Evolutionary conservation across 2,797 vertebrate genomes (phyloP), one percentile per base, ranked within the genome.

Genomic region (Aplochiton taeniatus): DNA sequence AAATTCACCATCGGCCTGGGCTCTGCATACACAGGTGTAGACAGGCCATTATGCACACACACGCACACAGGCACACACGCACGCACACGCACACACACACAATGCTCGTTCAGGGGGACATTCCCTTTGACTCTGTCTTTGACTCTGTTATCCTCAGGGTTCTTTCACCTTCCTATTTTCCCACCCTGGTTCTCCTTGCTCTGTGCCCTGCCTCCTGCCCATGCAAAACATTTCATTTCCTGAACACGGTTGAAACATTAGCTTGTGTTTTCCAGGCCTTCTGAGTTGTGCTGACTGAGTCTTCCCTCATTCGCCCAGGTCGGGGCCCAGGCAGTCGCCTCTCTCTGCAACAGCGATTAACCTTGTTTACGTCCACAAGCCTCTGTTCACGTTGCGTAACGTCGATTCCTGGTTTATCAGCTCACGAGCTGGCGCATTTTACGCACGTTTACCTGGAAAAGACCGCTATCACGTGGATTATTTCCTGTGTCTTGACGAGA

Each of bases 181-280:
- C 83, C 72, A 77, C 75, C 70, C 63, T 65, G 70, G 72, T 79
- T 74, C 66, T 76, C 56, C 72, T 80, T 79, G 60, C 72, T 83
- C 80, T 75, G 74, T 31, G 74, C 72, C 68, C 76, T 18, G 48
- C 81, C 71, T 78, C 74, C 79, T 77, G 82, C 83, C 83, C 81
- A 87, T 85, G 83, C 80, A 87, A 88, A 88, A 90, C 81, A 88
- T 89, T 88, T 88, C 58, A 87, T 87, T 89, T 90, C 86, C 87
- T 87, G 83, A 82, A 81, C 14, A 55, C 82, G 72, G 60, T 68
- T 83, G 81, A 87, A 86, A 87, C 85, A 84, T 87, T 82, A 79
- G 74, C 74, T 82, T 83, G 83, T 83, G 79, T 85, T 85, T 90
- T 85, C 73, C 50, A 70, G 72, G 73, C 62, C 72, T 78, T 66